These are phyloP conservation scores for Rugalucina vietnamica DNA, from an alignment of 2,888 invertebrate species.

Conservation along the genomic window DNA sequence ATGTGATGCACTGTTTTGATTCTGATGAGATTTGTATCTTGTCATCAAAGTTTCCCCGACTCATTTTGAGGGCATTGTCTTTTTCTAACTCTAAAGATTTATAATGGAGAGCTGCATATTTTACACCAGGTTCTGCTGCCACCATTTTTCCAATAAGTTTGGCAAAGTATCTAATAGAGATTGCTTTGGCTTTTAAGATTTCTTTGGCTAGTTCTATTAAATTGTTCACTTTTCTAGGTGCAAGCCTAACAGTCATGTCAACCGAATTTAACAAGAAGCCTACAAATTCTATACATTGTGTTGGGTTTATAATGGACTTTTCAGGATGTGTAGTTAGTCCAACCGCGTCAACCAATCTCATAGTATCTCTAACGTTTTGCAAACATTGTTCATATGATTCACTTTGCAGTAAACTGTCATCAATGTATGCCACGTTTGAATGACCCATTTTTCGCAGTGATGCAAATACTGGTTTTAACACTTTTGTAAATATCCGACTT, in stretches of 20 bases:
- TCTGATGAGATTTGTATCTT: neutral
- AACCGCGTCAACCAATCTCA: conserved; percentile 31
- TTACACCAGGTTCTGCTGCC: conserved; percentile 47
- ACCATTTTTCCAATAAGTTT: conserved; percentile 46
- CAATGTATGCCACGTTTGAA: conserved; percentile 40
- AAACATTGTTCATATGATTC: conserved; percentile 31
- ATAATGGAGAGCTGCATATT: conserved; percentile 53
- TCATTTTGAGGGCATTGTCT: conserved; percentile 34
- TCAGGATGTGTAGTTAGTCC: conserved; percentile 56
- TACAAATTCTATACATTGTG: conserved; percentile 51
- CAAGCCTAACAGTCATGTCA: conserved; percentile 33
- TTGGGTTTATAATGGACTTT: conserved; percentile 54
- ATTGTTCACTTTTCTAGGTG: conserved; percentile 13
- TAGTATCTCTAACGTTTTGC: conserved; percentile 27
- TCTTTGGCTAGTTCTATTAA: conserved; percentile 17
- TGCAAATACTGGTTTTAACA: conserved; percentile 50
- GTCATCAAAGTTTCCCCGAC: conserved; percentile 42
- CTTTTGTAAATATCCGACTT: conserved; percentile 41
- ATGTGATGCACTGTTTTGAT: conserved; percentile 20
- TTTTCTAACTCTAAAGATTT: conserved; percentile 54
- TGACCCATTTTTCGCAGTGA: conserved; percentile 31
- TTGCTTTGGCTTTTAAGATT: neutral
- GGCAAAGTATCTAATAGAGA: conserved; percentile 44
- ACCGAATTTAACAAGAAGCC: conserved; percentile 56
- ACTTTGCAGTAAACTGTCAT: conserved; percentile 42